Conservation (phyloP, 2,888 invertebrate genomes). For the Homarus gammarus region DNA sequence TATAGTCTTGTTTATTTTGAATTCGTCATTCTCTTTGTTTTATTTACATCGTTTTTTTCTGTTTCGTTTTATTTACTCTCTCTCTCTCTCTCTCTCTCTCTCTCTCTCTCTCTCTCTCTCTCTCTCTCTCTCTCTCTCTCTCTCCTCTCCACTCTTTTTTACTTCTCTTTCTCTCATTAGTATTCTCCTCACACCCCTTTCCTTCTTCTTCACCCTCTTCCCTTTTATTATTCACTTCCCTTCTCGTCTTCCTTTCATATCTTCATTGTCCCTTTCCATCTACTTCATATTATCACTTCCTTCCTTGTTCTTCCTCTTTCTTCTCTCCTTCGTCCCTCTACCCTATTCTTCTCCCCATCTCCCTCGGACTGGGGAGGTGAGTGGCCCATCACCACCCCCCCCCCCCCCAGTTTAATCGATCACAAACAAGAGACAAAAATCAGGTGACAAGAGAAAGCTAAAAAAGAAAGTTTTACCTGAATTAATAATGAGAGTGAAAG, state of each 20-base stretch:
- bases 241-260: background rate
- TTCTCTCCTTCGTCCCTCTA: background rate
- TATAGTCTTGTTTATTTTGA: background rate
- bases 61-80: background rate
- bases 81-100: background rate
- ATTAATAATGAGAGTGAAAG: too few relatives aligned
- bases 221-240: background rate
- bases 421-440: too few relatives aligned
- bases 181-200: background rate
- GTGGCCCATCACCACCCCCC: too few relatives aligned
- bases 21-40: background rate
- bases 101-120: conserved; percentile 1
- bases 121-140: background rate
- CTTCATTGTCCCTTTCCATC: background rate
- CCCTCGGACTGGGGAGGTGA: too few relatives aligned
- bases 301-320: background rate
- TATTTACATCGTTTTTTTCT: background rate
- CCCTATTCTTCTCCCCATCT: background rate
- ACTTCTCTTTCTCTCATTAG: background rate
- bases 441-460: too few relatives aligned
- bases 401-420: too few relatives aligned
- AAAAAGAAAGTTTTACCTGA: too few relatives aligned
- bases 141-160: background rate
- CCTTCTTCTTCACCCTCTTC: background rate
- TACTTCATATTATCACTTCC: background rate